Percentiles rank a stretch among this genome's conserved stretches.
These are phyloP conservation scores for Trematomus bernacchii DNA, from an alignment of 2,797 vertebrate genomes.

Conservation along the genomic window DNA sequence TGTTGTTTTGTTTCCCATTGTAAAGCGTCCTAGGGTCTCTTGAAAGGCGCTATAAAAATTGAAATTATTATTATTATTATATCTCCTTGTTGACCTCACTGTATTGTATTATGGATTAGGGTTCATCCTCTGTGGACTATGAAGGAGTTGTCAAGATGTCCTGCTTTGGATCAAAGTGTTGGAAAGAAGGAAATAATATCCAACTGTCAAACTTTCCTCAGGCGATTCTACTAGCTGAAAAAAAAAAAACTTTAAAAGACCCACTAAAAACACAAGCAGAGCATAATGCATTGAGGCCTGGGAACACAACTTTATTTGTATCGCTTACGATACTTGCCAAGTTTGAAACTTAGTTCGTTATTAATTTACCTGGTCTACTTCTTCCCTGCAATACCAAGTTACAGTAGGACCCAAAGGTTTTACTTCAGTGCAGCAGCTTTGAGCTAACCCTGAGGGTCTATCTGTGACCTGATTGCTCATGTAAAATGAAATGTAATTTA, in stretches of 20 bases:
- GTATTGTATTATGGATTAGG: background rate
- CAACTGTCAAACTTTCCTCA: background rate
- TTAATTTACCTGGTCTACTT: background rate
- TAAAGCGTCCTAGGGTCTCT: too few species aligned
- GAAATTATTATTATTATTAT: background rate
- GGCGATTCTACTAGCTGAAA: background rate
- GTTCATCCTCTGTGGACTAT: background rate
- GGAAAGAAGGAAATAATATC: background rate
- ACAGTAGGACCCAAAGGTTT: background rate
- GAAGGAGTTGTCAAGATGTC: background rate
- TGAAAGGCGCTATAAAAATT: too few species aligned
- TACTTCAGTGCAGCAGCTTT: background rate
- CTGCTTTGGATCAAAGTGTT: background rate
- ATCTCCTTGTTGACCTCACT: too few species aligned
- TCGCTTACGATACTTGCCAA: background rate
- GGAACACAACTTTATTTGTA: background rate
- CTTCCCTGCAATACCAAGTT: slow-evolving; percentile 3
- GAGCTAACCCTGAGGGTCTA: slow-evolving; percentile 4
- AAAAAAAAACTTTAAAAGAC: background rate
- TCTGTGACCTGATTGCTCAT: slow-evolving; percentile 29
- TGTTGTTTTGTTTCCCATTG: too few species aligned
- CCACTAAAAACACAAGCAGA: background rate
- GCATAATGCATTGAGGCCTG: slow-evolving; percentile 1
- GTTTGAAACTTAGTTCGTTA: background rate
- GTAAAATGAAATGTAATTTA: slow-evolving; percentile 50